Base-by-base conservation (phyloP, 2,113 vertebrate genomes). In the Rafetus swinhoei region DNA sequence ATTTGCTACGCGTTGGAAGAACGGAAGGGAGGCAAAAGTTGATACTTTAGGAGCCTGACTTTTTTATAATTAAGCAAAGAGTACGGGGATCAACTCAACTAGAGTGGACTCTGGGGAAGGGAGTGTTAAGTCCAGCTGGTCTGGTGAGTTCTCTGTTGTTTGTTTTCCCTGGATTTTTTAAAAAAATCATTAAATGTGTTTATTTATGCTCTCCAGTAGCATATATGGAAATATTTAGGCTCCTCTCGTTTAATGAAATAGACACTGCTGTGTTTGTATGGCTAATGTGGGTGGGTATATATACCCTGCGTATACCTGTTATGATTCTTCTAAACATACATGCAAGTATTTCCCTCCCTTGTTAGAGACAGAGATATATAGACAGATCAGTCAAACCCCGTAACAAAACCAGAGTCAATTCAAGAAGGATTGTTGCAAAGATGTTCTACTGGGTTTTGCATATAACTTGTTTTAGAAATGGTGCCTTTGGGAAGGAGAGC, bases 61-160 rank as follows among this genome's bases (percentile, higher is more conserved):
- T 45, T 15, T 12, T 39, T 24, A 24, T 12, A 12, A 76, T 76
- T 53, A 72, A 59, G 16, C n/a, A 54, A 79, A 65, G 89, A 76
- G 87, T 62, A 92, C 50, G 50, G 89, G 85, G 56, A 94, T 95
- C 83, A 92, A 94, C 86, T 82, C 86, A 90, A 81, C 91, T 85
- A 39, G 82, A 90, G 89, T 12, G 84, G 95, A 90, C 88, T 92
- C 39, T 72, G 65, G 91, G 90, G 95, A 90, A 86, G 72, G 77
- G 53, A 94, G 81, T 35, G 82, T 60, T 81, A 93, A 89, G 94
- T 96, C 97, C 97, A 95, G 97, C 96, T 93, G 97, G 96, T 89
- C 95, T 94, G 97, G 97, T 98, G 89, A 97, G 97, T 98, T 93
- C 84, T 90, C 91, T 86, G 84, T 83, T 79, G 76, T 85, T 82